These are phyloP conservation scores for Andrena bicolor DNA, from an alignment of 2,888 invertebrate species.

Conservation along the genomic window DNA sequence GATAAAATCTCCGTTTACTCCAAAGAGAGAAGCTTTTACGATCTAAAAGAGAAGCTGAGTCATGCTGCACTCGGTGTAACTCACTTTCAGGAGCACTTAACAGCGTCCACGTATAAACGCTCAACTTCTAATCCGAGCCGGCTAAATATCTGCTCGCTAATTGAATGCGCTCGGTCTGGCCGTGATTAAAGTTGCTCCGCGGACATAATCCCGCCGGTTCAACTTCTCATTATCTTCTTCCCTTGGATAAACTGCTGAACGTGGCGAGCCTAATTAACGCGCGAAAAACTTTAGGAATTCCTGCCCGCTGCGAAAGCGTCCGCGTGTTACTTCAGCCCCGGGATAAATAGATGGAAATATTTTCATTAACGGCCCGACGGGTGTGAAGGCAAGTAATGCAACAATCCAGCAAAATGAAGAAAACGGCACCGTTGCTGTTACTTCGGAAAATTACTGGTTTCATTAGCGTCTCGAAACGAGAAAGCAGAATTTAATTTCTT, in stretches of 20 bases:
- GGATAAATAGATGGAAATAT: conserved; percentile 34
- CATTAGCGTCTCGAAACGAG: neutral
- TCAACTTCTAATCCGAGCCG: conserved; percentile 69
- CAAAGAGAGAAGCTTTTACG: conserved; percentile 36
- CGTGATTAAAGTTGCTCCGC: conserved; percentile 61
- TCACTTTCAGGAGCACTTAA: conserved; percentile 68
- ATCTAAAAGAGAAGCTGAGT: conserved; percentile 43
- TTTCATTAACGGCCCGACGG: conserved; percentile 4
- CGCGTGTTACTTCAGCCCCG: conserved; percentile 1
- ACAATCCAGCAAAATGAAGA: neutral
- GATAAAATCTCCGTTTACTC: conserved; percentile 45
- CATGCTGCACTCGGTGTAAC: conserved; percentile 54
- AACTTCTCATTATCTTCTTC: conserved; percentile 53
- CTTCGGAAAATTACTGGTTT: neutral
- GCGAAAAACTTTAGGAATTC: conserved; percentile 42
- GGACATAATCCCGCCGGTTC: conserved; percentile 54
- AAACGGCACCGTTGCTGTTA: neutral
- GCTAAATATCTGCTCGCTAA: conserved; percentile 69
- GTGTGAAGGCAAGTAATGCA: neutral
- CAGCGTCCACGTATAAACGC: conserved; percentile 55
- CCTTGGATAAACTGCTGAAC: conserved; percentile 45
- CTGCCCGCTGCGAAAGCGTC: conserved; percentile 8
- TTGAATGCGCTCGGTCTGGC: conserved; percentile 63
- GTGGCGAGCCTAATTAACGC: conserved; percentile 50
- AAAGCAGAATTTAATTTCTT: conserved; percentile 10